phyloP scores from a whole-genome alignment of 2,888 invertebrate species.

The Pseudanteris insignis region DNA sequence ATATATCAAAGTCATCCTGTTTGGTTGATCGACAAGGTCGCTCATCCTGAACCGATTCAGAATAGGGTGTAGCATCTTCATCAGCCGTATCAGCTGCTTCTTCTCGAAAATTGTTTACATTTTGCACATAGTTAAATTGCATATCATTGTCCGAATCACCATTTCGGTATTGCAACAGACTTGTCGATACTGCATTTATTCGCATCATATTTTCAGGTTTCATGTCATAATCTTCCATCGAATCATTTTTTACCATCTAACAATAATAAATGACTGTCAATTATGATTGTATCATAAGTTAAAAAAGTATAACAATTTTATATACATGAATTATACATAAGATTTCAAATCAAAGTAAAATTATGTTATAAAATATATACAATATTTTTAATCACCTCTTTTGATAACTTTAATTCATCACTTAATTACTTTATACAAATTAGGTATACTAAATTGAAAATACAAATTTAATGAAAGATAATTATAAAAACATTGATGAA shows the following conservation, averaged over 20 bases:
- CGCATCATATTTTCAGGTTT: slow-evolving; percentile 21
- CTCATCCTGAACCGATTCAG: slow-evolving; percentile 7
- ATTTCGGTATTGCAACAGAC: slow-evolving; percentile 22
- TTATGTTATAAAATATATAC: no score
- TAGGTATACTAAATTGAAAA: no score
- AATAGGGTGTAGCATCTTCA: slow-evolving; percentile 5
- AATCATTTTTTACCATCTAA: slow-evolving; percentile 12
- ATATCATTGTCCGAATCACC: slow-evolving; percentile 12
- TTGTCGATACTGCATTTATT: slow-evolving; percentile 24
- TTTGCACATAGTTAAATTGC: slow-evolving; percentile 6
- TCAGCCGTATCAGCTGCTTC: not conserved
- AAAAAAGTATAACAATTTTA: no score
- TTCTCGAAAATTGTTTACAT: slow-evolving; percentile 6
- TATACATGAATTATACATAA: no score
- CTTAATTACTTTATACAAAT: no score
- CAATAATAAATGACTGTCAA: no score
- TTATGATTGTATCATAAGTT: no score
- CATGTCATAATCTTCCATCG: slow-evolving; percentile 24
- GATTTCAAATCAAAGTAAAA: no score
- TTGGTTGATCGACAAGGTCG: not conserved
- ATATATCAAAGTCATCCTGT: slow-evolving; percentile 35
- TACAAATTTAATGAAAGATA: no score
- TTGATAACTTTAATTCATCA: no score
- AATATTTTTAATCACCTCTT: no score
- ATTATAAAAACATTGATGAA: no score